Evolutionary conservation across 2,888 invertebrate species (phyloP), one percentile per base, ranked within the genome.

Genomic region (Apodemia mormo): DNA sequence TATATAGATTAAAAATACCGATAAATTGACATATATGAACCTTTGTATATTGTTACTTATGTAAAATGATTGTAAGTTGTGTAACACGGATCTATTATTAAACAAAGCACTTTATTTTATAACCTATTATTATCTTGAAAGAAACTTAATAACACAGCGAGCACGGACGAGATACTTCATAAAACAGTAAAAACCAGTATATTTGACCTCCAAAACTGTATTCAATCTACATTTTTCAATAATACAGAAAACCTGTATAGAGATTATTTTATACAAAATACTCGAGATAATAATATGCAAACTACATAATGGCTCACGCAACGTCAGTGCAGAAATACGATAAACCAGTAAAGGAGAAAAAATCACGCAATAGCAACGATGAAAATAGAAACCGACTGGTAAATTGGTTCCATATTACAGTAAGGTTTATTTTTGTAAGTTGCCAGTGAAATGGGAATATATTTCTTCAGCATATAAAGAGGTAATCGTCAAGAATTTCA

Each of bases 261-360:
- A 66, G 52, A 66, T 52, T 66, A 66, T 52, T 71, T 70, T 75
- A 71, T 73, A 69, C 68, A 69, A 70, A 71, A 65, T 22, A 66
- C 61, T 68, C 73, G 70, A 79, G 78, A 76, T 81, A 84, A 83
- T 82, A 79, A 79, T 80, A 85, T 84, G 82, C 82, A 81, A 84
- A 85, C 81, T 69, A 81, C 80, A 78, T 79, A 77, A 84, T 80
- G 71, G 76, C 75, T 81, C 87, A 87, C 86, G 88, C 89, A 82
- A 89, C 83, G 79, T 83, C 49, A 52, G 49, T 81, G 78, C 81
- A 78, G 81, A 82, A 83, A 81, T 79, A 52, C n/a, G 49, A 78
- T 69, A 54, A 69, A 69, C 65, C 52, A 40, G 68, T 65, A 65
- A 45, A 71, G 68, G 74, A 75, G 73, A 73, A 72, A 68, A 70